Percentiles rank a stretch among this genome's conserved stretches.
Conservation (phyloP, 2,888 invertebrate species). For the Drosophila demipolita region DNA sequence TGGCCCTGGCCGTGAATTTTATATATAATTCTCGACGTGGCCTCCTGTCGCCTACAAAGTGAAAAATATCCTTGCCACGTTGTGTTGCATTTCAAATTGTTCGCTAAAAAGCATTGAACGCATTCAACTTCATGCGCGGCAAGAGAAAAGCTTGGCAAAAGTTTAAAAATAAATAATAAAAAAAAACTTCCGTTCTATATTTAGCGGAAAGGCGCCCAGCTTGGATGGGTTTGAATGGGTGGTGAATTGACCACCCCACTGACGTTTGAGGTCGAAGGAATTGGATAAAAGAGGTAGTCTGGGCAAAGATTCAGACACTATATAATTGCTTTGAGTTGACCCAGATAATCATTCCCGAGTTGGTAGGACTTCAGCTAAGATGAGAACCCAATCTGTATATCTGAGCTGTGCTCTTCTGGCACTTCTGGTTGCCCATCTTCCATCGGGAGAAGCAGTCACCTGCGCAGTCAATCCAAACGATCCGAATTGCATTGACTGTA, state of each 20-base stretch:
- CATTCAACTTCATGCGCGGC: conserved; percentile 50
- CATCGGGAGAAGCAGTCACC: conserved; percentile 20
- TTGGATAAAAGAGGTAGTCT: no score
- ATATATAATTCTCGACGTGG: conserved; percentile 70
- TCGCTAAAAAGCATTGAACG: conserved; percentile 47
- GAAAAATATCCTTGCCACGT: conserved; percentile 76
- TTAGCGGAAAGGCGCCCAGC: not conserved
- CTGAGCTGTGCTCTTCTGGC: conserved; percentile 33
- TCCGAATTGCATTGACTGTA: conserved; percentile 18
- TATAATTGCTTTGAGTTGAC: conserved; percentile 8
- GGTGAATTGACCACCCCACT: conserved; percentile 1
- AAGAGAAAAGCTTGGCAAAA: conserved; percentile 16
- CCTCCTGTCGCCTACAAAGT: conserved; percentile 54
- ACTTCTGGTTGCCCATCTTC: conserved; percentile 13
- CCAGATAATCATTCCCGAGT: conserved; percentile 1
- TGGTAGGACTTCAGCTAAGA: conserved; percentile 3
- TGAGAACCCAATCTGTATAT: conserved; percentile 6
- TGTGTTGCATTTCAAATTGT: conserved; percentile 71
- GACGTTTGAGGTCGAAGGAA: no score
- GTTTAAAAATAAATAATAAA: conserved; percentile 41
- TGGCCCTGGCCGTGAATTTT: conserved; percentile 78
- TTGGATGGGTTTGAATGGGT: not conserved
- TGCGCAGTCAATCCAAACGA: conserved; percentile 10
- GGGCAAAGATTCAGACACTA: not conserved
- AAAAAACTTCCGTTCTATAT: not conserved